phyloP scores from a whole-genome alignment of 2,797 vertebrate species.

The Lacerta viridis region DNA sequence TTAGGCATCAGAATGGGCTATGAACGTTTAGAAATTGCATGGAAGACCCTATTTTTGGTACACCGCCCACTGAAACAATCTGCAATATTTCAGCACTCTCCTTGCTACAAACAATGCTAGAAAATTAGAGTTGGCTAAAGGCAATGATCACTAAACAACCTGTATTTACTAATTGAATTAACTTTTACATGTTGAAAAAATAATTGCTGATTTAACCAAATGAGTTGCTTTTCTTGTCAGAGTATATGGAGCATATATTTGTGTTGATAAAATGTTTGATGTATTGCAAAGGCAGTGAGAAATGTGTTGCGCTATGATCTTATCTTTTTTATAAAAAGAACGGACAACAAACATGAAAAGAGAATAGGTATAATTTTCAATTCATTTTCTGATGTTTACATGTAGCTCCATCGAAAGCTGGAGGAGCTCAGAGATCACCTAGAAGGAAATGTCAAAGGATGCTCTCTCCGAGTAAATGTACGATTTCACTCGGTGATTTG shows the following conservation, averaged over 20 bases:
- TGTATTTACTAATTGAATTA: slow-evolving; percentile 34
- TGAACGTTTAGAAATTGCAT: slow-evolving; percentile 17
- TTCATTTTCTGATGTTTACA: slow-evolving; percentile 84
- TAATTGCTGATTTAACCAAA: slow-evolving; percentile 51
- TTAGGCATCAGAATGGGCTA: slow-evolving; percentile 18
- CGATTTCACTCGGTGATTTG: slow-evolving; percentile 79
- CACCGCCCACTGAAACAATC: slow-evolving; percentile 31
- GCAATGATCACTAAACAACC: slow-evolving; percentile 47
- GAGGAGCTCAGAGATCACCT: slow-evolving; percentile 84
- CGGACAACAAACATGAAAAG: slow-evolving; percentile 64
- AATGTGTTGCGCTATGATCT: slow-evolving; percentile 75
- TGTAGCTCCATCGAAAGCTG: slow-evolving; percentile 85
- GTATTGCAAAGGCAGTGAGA: slow-evolving; percentile 79
- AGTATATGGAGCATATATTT: slow-evolving; percentile 63
- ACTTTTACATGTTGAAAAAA: slow-evolving; percentile 48
- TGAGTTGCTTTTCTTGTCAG: slow-evolving; percentile 34
- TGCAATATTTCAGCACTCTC: neutral
- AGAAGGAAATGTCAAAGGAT: slow-evolving; percentile 83
- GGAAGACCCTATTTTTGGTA: neutral
- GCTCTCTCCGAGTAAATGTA: slow-evolving; percentile 84
- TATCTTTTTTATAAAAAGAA: slow-evolving; percentile 66
- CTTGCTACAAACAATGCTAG: slow-evolving; percentile 9
- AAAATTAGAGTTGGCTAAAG: slow-evolving; percentile 22
- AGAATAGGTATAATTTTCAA: slow-evolving; percentile 82
- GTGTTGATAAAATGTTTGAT: slow-evolving; percentile 67